These are phyloP conservation scores for Pristis pectinata DNA, from an alignment of 2,797 vertebrate species.

Conservation along the genomic window DNA sequence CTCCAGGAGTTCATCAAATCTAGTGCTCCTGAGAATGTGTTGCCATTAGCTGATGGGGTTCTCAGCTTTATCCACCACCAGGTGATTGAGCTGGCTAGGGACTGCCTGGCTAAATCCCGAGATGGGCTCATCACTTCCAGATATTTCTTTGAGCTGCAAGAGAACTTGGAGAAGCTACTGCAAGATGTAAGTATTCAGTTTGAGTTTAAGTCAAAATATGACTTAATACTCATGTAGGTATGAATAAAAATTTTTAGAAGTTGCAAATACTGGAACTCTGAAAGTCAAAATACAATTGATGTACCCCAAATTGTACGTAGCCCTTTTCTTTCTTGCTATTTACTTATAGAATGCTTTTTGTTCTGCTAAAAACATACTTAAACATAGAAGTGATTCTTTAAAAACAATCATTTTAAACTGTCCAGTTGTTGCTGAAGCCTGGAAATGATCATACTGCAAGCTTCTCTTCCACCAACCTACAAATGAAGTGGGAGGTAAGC, in stretches of 20 bases:
- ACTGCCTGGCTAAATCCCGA: slow-evolving; percentile 87
- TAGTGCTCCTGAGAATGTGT: slow-evolving; percentile 73
- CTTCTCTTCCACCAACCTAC: neutral
- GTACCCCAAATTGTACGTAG: neutral
- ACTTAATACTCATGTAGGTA: neutral
- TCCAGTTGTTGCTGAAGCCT: neutral
- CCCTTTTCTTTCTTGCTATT: neutral
- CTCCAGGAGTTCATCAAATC: slow-evolving; percentile 80
- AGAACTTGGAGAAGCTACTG: slow-evolving; percentile 90
- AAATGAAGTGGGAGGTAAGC: neutral
- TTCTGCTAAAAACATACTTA: neutral
- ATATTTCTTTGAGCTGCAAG: slow-evolving; percentile 95
- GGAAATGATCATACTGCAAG: neutral
- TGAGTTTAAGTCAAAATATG: neutral
- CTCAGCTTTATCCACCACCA: slow-evolving; percentile 97
- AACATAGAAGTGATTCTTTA: neutral
- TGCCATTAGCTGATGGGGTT: slow-evolving; percentile 84
- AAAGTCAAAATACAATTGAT: neutral
- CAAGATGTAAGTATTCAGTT: slow-evolving; percentile 74
- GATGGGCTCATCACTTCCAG: slow-evolving; percentile 89
- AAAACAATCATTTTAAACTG: neutral
- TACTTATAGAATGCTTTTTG: neutral
- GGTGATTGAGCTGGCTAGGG: slow-evolving; percentile 88
- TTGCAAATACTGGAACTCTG: neutral
- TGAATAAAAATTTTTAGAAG: neutral